Evolutionary conservation across 1,140 invertebrate genomes (phyloP).

Genomic region (Pachyrhynchus sulphureomaculatus): DNA sequence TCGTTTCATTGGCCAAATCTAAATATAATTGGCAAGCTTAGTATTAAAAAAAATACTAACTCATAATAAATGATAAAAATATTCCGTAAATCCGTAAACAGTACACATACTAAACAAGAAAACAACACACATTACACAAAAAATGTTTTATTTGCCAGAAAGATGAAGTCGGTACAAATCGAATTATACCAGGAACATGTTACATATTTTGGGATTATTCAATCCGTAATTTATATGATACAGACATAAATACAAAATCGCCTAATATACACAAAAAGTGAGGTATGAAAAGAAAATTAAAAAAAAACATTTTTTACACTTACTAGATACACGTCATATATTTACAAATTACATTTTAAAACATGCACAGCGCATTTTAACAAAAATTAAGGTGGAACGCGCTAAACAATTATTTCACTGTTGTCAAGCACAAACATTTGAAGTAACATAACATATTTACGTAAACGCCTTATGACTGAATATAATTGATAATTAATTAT

Average conservation of each 20-base stretch:
- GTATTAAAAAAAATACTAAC: no score
- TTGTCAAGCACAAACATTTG: background rate
- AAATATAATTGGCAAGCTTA: no score
- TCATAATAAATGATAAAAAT: no score
- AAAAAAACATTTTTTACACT: slow-evolving; percentile 1
- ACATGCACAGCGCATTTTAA: background rate
- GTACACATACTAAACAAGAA: no score
- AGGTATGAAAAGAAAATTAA: background rate
- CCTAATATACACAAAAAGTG: slow-evolving; percentile 4
- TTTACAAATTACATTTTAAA: slow-evolving; percentile 3
- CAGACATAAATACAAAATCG: slow-evolving; percentile 18
- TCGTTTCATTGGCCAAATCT: no score
- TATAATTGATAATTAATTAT: no score
- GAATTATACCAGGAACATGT: background rate
- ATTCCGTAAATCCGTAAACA: no score
- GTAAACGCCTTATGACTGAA: no score
- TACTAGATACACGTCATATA: background rate
- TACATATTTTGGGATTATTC: background rate
- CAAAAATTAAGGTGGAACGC: background rate
- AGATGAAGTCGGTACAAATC: background rate
- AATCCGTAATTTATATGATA: background rate
- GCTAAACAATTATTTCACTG: background rate
- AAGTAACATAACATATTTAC: no score
- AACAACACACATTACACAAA: no score
- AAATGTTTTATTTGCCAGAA: slow-evolving; percentile 5